These are phyloP conservation scores for Watersipora subatra DNA, from an alignment of 1,140 invertebrate genomes.

Conservation along the genomic window DNA sequence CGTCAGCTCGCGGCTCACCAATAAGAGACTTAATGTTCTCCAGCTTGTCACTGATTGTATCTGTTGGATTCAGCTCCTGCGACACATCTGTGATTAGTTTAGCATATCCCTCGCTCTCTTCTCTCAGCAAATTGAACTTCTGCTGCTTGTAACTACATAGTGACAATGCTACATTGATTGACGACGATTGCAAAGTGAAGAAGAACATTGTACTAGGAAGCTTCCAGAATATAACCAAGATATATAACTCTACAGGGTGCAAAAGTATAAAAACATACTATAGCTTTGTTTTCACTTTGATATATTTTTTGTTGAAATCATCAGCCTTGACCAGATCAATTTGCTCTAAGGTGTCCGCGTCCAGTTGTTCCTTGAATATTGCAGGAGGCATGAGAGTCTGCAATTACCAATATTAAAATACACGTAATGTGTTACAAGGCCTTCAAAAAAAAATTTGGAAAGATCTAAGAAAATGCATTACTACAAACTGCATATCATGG, in stretches of 20 bases:
- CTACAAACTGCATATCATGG: no score
- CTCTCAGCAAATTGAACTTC: slow-evolving; percentile 94
- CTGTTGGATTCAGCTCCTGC: slow-evolving; percentile 44
- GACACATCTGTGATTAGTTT: slow-evolving; percentile 93
- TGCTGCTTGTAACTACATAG: slow-evolving; percentile 88
- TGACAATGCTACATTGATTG: slow-evolving; percentile 15
- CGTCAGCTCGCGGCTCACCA: no score
- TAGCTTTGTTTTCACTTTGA: slow-evolving; percentile 92
- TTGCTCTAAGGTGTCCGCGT: slow-evolving; percentile 82
- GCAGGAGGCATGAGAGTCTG: slow-evolving; percentile 61
- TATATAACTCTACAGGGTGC: not conserved
- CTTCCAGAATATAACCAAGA: not conserved
- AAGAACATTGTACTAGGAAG: not conserved
- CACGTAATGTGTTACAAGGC: no score
- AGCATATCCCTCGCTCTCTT: slow-evolving; percentile 97
- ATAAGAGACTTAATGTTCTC: slow-evolving; percentile 47
- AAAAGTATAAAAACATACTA: slow-evolving; percentile 59
- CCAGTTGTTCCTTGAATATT: slow-evolving; percentile 76
- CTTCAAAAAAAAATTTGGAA: no score
- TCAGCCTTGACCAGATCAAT: slow-evolving; percentile 79
- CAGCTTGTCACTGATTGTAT: slow-evolving; percentile 23
- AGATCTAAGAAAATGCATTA: no score
- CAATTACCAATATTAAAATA: no score
- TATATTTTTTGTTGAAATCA: slow-evolving; percentile 87
- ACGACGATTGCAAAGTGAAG: not conserved